These are phyloP conservation scores for Bombus haemorrhoidalis DNA, from an alignment of 1,140 invertebrate genomes.

Conservation along the genomic window DNA sequence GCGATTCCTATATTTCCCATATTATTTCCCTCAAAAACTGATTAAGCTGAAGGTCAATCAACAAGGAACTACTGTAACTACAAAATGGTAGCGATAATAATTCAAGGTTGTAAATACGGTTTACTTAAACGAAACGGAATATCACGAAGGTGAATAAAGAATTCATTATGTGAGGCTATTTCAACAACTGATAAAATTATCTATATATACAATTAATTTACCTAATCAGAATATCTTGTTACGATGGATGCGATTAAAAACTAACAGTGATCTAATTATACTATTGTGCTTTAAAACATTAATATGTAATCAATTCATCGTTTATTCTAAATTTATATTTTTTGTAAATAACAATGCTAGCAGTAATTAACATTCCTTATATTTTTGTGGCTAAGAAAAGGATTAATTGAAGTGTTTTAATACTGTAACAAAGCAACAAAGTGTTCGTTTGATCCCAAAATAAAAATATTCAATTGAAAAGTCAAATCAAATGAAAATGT, in stretches of 20 bases:
- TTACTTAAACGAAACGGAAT: conserved; percentile 5
- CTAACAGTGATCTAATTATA: neutral
- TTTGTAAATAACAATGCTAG: neutral
- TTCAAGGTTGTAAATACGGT: conserved; percentile 27
- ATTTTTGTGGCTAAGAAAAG: neutral
- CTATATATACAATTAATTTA: neutral
- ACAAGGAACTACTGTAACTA: neutral
- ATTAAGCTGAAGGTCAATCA: neutral
- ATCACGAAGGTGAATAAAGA: conserved; percentile 23
- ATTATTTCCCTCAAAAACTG: neutral
- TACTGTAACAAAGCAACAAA: neutral
- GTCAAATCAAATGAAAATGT: neutral
- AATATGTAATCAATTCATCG: conserved; percentile 20
- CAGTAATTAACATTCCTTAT: neutral
- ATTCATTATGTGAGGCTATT: neutral
- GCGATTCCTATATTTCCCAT: neutral
- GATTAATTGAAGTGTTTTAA: neutral
- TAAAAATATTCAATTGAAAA: neutral
- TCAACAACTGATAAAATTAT: neutral
- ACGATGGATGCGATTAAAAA: neutral
- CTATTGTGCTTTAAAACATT: neutral
- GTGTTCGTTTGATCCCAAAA: neutral
- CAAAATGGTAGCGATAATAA: conserved; percentile 47
- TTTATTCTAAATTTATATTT: neutral
- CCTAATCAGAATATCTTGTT: neutral